These are phyloP conservation scores for Eudasyphora cyanicolor DNA, from an alignment of 2,888 invertebrate species.

Conservation along the genomic window DNA sequence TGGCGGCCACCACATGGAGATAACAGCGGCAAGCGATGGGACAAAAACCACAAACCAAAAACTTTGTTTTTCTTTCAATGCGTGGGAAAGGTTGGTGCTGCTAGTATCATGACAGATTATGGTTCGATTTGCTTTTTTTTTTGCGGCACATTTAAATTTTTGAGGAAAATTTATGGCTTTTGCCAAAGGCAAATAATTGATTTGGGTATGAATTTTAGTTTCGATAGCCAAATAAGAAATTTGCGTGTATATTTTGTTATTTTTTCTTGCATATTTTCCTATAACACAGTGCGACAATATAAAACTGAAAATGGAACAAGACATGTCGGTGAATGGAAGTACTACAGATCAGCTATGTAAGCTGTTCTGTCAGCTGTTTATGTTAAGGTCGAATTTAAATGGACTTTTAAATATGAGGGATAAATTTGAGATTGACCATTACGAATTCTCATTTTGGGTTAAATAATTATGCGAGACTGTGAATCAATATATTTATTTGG, in stretches of 20 bases:
- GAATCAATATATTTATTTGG: too few relatives aligned
- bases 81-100: neutral
- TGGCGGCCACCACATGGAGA: neutral
- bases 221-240: neutral
- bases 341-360: too few relatives aligned
- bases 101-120: neutral
- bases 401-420: too few relatives aligned
- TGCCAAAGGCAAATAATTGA: constrained; percentile 54
- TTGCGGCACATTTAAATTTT: neutral
- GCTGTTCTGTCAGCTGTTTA: too few relatives aligned
- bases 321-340: too few relatives aligned
- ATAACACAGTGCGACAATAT: too few relatives aligned
- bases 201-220: constrained; percentile 32
- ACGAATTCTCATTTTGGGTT: too few relatives aligned
- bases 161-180: constrained; percentile 41
- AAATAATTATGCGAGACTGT: too few relatives aligned
- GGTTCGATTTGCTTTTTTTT: neutral
- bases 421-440: too few relatives aligned
- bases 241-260: neutral
- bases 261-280: too few relatives aligned
- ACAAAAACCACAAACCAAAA: neutral
- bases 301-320: too few relatives aligned
- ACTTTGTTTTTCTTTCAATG: neutral
- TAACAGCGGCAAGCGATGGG: neutral
- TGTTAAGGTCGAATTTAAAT: too few relatives aligned